A percentile compares a stretch with the other conserved stretches of the same genome.
Evolutionary conservation across 2,113 vertebrate species (phyloP).

Genomic region (Cavia porcellus): DNA sequence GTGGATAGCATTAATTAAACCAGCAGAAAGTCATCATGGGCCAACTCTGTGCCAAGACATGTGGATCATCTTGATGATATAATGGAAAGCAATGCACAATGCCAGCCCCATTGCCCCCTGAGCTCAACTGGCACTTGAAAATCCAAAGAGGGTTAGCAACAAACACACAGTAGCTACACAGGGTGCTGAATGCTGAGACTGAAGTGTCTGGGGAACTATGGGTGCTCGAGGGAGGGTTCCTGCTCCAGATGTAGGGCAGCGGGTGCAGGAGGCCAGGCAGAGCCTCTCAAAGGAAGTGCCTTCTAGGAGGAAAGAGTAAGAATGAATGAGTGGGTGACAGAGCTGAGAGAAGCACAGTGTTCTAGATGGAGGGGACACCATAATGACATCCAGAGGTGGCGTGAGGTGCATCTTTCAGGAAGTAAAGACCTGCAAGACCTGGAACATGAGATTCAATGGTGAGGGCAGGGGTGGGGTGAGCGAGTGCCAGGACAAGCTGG

Average conservation of each 20-base stretch:
- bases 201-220: accelerated
- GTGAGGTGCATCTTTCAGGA: not conserved
- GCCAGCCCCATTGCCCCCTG: not conserved
- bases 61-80: not conserved
- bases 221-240: not conserved
- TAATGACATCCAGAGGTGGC: not conserved
- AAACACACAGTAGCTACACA: too few relatives aligned
- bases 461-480: not conserved
- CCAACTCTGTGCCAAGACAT: not conserved
- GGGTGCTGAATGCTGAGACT: not conserved
- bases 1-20: not conserved
- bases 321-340: not conserved
- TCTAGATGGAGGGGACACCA: not conserved
- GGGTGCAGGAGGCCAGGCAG: accelerated
- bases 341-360: not conserved
- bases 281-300: not conserved
- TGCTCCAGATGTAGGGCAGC: accelerated
- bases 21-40: not conserved
- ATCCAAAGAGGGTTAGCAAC: not conserved
- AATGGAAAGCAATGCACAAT: not conserved
- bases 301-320: not conserved
- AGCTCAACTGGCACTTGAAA: not conserved
- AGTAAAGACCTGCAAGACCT: not conserved
- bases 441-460: not conserved
- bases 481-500: too few relatives aligned